Evolutionary conservation across 2,888 invertebrate species (phyloP).

Genomic region (Andrena bicolor): DNA sequence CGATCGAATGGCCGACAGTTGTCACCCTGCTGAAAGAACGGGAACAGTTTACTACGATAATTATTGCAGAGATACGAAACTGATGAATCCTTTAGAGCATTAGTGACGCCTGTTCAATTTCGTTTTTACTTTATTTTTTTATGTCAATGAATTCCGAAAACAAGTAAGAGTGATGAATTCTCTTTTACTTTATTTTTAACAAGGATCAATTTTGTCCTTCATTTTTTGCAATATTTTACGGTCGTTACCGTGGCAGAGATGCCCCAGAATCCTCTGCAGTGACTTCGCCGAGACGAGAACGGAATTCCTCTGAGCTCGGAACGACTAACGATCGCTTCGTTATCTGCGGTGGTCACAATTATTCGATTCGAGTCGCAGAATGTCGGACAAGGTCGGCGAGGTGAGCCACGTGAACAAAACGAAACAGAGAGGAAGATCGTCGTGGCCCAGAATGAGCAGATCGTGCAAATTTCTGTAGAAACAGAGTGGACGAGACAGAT

Average conservation of each 20-base stretch:
- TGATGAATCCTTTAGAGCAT: too few species aligned
- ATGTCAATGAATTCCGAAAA: too few species aligned
- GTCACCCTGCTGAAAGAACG: too few species aligned
- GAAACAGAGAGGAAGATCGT: not conserved
- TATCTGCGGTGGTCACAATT: slow-evolving; percentile 7
- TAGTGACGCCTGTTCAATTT: too few species aligned
- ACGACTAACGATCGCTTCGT: slow-evolving; percentile 4
- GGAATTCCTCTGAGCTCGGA: not conserved
- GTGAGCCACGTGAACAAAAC: slow-evolving; percentile 47
- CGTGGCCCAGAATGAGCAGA: not conserved
- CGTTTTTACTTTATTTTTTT: too few species aligned
- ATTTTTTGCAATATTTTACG: too few species aligned
- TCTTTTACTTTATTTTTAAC: too few species aligned
- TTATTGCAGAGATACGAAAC: too few species aligned
- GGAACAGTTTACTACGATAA: too few species aligned
- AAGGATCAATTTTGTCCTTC: too few species aligned
- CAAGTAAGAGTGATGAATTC: too few species aligned
- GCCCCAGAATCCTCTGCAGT: not conserved
- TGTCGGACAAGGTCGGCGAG: slow-evolving; percentile 60
- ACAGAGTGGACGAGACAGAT: not conserved
- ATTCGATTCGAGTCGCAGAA: slow-evolving; percentile 35
- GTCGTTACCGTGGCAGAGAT: not conserved
- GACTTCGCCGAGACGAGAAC: slow-evolving; percentile 10
- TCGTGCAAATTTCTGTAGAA: slow-evolving; percentile 30
- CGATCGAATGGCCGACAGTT: too few species aligned